Base-by-base conservation (phyloP, 2,113 vertebrate species). In the Boulengeromyrus knoepffleri region DNA sequence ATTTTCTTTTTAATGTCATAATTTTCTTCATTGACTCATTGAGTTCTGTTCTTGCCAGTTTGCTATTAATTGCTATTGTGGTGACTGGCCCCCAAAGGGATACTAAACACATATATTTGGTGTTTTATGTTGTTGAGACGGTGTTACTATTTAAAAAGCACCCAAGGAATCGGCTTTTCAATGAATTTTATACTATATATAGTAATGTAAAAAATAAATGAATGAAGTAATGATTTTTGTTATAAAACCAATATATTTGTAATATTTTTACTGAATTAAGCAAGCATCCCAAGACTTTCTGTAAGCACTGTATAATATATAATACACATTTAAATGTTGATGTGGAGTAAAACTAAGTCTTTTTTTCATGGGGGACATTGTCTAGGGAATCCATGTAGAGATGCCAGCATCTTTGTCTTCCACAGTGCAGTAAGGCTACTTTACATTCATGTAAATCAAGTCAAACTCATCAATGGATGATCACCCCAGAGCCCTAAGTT, bases 391-490 rank as follows among this genome's bases (percentile, higher is more conserved):
- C 15, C 10, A 2, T 52, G 27, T 31, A 66, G 27, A 80, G 88
- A 24, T 52, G 47, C 27, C 70, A 87, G 50, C 89, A 88, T 49
- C 10, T 58, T 50, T 87, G 21, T 89, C 49, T 58, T 39, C 13
- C 45, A 84, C 58, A 45, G 5, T 53, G 49, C 36, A 87, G 88
- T 53, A n/a, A 77, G 36, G 89, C n/a, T 27, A 15, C 49, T 36
- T 62, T 31, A 24, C 87, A 88, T 91, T 91, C 77, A 88, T 91
- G 50, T 91, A 52, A 91, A 52, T 85, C 24, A 88, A 89, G 90
- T 90, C 13, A 52, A 90, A 89, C 74, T 88, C 91, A 91, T 88
- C 91, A 93, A 91, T 42, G 90, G 85, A 92, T 74, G 87, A 92
- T 88, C 91, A 19, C 13, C 90, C 58, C 46, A 27, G 88, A 74